Evolutionary conservation across 2,797 vertebrate genomes (phyloP).

Genomic region (Parambassis ranga): DNA sequence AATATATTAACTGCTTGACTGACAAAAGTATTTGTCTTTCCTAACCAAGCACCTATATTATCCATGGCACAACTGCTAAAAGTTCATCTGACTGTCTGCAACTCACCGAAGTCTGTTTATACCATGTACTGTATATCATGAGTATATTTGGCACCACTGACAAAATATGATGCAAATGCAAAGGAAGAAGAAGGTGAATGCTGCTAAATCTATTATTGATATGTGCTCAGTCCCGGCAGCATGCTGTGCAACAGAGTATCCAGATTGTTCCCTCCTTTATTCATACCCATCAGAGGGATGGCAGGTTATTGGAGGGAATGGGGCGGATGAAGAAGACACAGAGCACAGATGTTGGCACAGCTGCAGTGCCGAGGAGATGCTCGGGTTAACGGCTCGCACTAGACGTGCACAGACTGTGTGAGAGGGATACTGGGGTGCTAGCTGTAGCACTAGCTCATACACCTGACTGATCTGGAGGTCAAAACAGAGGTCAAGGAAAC

Average conservation of each 20-base stretch:
- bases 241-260: conserved; percentile 75
- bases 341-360: conserved; percentile 91
- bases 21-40: not conserved
- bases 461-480: conserved; percentile 56
- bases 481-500: conserved; percentile 15
- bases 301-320: conserved; percentile 89
- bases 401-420: conserved; percentile 62
- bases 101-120: not conserved
- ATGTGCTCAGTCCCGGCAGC: conserved; percentile 58
- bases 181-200: conserved; percentile 38
- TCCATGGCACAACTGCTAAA: not conserved
- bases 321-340: conserved; percentile 82
- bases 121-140: no score
- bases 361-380: conserved; percentile 74
- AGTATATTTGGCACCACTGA: not conserved
- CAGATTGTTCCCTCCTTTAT: conserved; percentile 83
- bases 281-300: conserved; percentile 87
- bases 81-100: not conserved
- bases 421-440: conserved; percentile 28
- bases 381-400: conserved; percentile 56
- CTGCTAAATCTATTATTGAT: conserved; percentile 73
- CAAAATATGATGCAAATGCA: conserved; percentile 24
- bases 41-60: accelerated
- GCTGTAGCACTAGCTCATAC: conserved; percentile 45
- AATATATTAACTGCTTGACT: no score